Conservation (phyloP, 2,888 invertebrate species). For the Papilio elwesi region DNA sequence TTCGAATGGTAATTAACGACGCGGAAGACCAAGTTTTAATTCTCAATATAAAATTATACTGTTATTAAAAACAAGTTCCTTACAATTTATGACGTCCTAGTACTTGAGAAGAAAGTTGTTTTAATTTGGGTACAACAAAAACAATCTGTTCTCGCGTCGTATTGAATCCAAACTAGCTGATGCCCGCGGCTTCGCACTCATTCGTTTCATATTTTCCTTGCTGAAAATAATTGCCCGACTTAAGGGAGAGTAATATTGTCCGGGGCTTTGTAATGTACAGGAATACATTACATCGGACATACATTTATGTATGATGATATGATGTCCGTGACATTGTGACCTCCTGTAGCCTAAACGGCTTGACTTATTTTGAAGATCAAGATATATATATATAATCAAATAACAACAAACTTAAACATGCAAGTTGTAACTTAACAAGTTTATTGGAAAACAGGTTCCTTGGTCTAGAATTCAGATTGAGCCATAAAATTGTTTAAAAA, state of each 20-base stretch:
- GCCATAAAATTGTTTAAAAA: slow-evolving; percentile 15
- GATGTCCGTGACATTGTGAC: no score
- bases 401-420: not conserved
- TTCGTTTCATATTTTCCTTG: no score
- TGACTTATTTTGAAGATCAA: no score
- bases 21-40: slow-evolving; percentile 19
- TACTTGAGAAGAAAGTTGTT: slow-evolving; percentile 18
- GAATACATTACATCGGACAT: no score
- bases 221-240: no score
- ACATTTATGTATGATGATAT: no score
- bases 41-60: slow-evolving; percentile 13
- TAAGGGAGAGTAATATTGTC: no score
- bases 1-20: slow-evolving; percentile 23
- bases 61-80: slow-evolving; percentile 20
- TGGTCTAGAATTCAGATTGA: slow-evolving; percentile 12
- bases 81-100: slow-evolving; percentile 14
- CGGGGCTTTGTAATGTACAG: no score
- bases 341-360: no score
- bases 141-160: not conserved
- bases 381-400: not conserved
- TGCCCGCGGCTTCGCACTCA: no score
- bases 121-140: slow-evolving; percentile 3
- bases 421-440: slow-evolving; percentile 6
- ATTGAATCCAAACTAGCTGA: no score
- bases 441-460: not conserved